Evolutionary conservation across 2,888 invertebrate genomes (phyloP).

Genomic region (Noctua janthe): DNA sequence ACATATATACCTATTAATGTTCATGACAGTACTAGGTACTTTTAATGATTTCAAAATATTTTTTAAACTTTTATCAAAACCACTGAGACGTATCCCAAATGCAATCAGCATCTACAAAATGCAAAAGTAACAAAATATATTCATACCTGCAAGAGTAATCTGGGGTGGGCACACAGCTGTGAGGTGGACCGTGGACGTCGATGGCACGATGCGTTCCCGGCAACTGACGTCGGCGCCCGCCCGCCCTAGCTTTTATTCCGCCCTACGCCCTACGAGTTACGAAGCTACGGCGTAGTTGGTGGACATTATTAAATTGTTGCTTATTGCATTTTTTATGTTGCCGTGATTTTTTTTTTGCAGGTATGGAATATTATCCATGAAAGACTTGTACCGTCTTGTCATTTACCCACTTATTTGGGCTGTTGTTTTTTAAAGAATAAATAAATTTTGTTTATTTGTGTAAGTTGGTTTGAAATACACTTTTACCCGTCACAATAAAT

Average conservation of each 20-base stretch:
- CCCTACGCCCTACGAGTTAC: constrained; percentile 37
- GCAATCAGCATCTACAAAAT: not conserved
- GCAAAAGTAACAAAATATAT: constrained; percentile 1
- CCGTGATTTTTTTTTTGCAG: not conserved
- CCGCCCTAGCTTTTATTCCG: constrained; percentile 36
- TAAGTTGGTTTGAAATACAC: not conserved
- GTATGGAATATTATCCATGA: not conserved
- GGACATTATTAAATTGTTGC: constrained; percentile 5
- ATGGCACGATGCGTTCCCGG: constrained; percentile 5
- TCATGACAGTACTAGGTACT: not conserved
- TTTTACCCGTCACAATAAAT: not conserved
- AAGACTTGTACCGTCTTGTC: fast-evolving
- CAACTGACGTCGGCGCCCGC: constrained; percentile 27
- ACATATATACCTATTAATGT: not conserved
- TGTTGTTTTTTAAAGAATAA: too few species aligned
- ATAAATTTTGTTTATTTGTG: not conserved
- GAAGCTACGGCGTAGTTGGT: constrained; percentile 30
- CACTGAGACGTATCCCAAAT: not conserved
- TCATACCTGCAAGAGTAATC: constrained; percentile 26
- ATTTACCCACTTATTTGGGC: not conserved
- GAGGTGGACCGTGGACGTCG: not conserved
- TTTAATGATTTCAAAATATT: not conserved
- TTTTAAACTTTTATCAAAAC: not conserved
- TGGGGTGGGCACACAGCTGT: constrained; percentile 6
- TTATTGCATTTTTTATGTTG: constrained; percentile 21